These are phyloP conservation scores for Ondatra zibethicus DNA, from an alignment of 2,113 vertebrate genomes.

Conservation along the genomic window DNA sequence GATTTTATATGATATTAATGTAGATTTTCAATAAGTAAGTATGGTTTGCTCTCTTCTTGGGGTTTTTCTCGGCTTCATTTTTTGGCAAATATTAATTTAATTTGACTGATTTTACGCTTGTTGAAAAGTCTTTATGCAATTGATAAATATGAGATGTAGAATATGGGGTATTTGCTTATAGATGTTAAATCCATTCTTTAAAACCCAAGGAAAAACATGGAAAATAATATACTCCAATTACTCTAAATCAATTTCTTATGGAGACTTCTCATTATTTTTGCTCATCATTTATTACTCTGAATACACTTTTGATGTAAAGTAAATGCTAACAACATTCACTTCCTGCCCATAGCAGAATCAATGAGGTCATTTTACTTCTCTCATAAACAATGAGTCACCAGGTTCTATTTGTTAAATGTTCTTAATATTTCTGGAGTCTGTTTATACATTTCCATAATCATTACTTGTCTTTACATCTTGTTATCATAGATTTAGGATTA, in stretches of 20 bases:
- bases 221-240: not conserved
- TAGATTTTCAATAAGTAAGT: not conserved
- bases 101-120: not conserved
- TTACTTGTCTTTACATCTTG: not conserved
- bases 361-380: not conserved
- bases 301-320: not conserved
- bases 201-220: not conserved
- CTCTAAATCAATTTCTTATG: not conserved
- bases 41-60: constrained; percentile 12
- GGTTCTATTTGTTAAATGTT: not conserved
- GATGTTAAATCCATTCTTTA: not conserved
- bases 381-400: not conserved
- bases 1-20: constrained; percentile 5
- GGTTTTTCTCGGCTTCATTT: not conserved
- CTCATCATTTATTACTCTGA: not conserved
- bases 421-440: not conserved
- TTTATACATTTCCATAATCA: not conserved
- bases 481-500: not conserved
- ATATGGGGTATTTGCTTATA: not conserved
- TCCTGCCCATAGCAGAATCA: not conserved
- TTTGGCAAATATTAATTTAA: not conserved
- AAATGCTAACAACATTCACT: not conserved
- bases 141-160: not conserved
- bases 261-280: not conserved
- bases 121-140: not conserved